phyloP scores from a whole-genome alignment of 2,888 invertebrate genomes.

The Adelognathus sp. region DNA sequence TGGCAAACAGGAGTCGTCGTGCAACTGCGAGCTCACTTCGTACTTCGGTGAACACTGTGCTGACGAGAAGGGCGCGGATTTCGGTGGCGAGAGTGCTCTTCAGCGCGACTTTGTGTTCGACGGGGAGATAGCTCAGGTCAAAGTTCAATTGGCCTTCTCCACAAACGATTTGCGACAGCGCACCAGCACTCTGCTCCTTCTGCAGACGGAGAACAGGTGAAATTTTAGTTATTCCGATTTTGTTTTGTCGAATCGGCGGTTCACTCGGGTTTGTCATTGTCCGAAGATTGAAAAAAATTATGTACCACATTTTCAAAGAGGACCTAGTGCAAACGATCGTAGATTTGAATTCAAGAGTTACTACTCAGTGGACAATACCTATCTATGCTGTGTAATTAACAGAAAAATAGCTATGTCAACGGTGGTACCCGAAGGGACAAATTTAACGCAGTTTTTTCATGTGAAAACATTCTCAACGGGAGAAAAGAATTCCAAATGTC shows the following conservation, averaged over 20 bases:
- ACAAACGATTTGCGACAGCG: constrained; percentile 90
- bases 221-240: constrained; percentile 55
- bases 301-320: not conserved
- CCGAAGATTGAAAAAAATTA: not conserved
- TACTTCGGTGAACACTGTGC: constrained; percentile 94
- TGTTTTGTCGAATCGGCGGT: not conserved
- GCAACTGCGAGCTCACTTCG: constrained; percentile 94
- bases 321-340: too few relatives aligned
- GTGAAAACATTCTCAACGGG: too few relatives aligned
- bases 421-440: too few relatives aligned
- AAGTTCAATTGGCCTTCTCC: constrained; percentile 93
- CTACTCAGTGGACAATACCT: too few relatives aligned
- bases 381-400: too few relatives aligned
- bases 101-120: constrained; percentile 89
- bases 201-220: constrained; percentile 93
- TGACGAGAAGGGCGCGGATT: constrained; percentile 94
- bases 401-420: too few relatives aligned
- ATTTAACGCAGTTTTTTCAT: too few relatives aligned
- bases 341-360: too few relatives aligned
- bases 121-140: constrained; percentile 88
- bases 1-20: constrained; percentile 91
- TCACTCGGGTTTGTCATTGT: too few relatives aligned
- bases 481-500: too few relatives aligned
- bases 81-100: constrained; percentile 92
- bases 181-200: constrained; percentile 89